Evolutionary conservation across 2,113 vertebrate species (phyloP).

Genomic region (Coracopsis vasa): DNA sequence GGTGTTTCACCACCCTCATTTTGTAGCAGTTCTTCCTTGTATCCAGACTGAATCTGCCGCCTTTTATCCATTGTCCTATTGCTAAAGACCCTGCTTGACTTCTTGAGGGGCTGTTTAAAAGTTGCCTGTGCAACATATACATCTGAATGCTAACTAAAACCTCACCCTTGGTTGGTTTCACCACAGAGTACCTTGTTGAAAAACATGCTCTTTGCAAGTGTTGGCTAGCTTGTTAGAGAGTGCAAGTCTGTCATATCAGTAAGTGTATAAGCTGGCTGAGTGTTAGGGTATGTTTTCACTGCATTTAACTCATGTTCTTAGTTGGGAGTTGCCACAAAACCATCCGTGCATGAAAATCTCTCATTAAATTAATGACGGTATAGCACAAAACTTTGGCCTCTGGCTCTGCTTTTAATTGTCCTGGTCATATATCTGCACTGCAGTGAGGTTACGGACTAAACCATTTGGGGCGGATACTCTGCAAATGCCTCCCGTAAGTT

Average conservation of each 20-base stretch:
- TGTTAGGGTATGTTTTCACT: neutral
- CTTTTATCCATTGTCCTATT: neutral
- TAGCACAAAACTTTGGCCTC: neutral
- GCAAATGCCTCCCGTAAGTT: neutral
- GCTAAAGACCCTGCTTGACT: neutral
- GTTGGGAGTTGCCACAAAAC: neutral
- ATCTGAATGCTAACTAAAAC: neutral
- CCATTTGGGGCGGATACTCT: neutral
- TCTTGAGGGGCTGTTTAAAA: neutral
- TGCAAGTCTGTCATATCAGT: neutral
- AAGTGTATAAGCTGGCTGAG: neutral
- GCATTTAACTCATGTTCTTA: neutral
- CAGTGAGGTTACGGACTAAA: neutral
- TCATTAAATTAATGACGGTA: neutral
- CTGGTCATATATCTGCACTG: neutral
- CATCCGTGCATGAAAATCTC: neutral
- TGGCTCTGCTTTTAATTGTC: neutral
- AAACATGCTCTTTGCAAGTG: neutral
- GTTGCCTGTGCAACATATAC: neutral
- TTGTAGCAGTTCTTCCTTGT: neutral
- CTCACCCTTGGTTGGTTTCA: neutral
- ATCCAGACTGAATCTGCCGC: neutral
- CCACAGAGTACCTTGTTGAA: neutral
- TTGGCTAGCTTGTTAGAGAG: neutral
- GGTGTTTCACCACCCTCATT: neutral